phyloP scores from a whole-genome alignment of 2,113 vertebrate genomes.

The Rhinoderma darwinii region DNA sequence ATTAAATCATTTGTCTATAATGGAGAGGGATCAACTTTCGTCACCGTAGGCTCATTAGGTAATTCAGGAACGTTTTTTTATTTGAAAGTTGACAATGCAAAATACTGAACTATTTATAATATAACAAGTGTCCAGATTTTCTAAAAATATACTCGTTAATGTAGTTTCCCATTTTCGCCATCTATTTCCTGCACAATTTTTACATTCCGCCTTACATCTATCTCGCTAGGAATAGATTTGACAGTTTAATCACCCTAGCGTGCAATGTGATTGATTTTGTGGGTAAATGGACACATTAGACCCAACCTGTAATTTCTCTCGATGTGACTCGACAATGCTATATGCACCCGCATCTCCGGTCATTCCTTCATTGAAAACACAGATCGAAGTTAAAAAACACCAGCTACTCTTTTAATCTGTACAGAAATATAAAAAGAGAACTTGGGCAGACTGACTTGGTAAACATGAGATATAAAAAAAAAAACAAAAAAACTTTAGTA shows the following conservation, averaged over 20 bases:
- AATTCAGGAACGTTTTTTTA: not conserved
- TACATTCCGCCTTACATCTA: not conserved
- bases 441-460: too few relatives aligned
- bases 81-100: not conserved
- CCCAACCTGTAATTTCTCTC: not conserved
- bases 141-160: not conserved
- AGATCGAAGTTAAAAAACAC: too few relatives aligned
- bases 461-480: too few relatives aligned
- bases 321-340: not conserved
- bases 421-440: too few relatives aligned
- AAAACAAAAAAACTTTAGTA: too few relatives aligned
- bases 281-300: not conserved
- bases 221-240: not conserved
- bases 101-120: too few relatives aligned
- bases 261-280: not conserved
- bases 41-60: not conserved
- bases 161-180: not conserved
- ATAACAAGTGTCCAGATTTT: not conserved
- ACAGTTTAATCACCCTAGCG: not conserved
- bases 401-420: too few relatives aligned
- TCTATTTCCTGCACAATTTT: not conserved
- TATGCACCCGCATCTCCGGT: not conserved
- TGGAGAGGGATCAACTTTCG: not conserved
- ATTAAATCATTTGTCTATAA: not conserved
- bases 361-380: not conserved